Conservation (phyloP, 2,113 vertebrate genomes). For the Sander vitreus region DNA sequence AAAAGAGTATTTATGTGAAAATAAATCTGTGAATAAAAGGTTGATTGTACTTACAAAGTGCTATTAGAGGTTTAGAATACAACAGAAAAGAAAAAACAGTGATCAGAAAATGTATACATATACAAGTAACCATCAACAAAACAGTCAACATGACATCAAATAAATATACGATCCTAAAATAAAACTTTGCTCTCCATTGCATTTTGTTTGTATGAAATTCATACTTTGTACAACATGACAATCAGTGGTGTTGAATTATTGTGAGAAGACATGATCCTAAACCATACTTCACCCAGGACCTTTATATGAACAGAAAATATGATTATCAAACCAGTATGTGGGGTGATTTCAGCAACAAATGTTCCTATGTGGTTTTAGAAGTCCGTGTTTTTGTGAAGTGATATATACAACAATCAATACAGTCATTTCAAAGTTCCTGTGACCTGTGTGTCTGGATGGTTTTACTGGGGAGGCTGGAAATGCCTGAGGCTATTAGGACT, state of each 20-base stretch:
- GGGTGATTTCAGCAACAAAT: background rate
- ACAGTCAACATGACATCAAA: background rate
- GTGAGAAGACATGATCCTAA: background rate
- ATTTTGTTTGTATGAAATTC: background rate
- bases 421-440: constrained; percentile 29
- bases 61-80: background rate
- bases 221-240: background rate
- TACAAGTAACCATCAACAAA: background rate
- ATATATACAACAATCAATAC: constrained; percentile 40
- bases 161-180: background rate
- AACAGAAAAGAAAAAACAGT: background rate
- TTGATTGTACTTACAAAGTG: background rate
- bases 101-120: background rate
- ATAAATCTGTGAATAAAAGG: background rate
- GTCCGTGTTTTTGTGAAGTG: constrained; percentile 6
- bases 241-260: background rate
- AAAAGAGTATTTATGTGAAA: background rate
- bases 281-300: background rate
- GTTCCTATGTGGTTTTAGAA: background rate
- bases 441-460: constrained; percentile 28
- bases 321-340: background rate
- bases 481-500: background rate
- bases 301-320: background rate
- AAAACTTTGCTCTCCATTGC: background rate
- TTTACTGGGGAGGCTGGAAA: constrained; percentile 27